Percentiles rank a stretch among this genome's conserved stretches.
These are phyloP conservation scores for Campopleginae sp. DNA, from an alignment of 2,888 invertebrate species.

Conservation along the genomic window DNA sequence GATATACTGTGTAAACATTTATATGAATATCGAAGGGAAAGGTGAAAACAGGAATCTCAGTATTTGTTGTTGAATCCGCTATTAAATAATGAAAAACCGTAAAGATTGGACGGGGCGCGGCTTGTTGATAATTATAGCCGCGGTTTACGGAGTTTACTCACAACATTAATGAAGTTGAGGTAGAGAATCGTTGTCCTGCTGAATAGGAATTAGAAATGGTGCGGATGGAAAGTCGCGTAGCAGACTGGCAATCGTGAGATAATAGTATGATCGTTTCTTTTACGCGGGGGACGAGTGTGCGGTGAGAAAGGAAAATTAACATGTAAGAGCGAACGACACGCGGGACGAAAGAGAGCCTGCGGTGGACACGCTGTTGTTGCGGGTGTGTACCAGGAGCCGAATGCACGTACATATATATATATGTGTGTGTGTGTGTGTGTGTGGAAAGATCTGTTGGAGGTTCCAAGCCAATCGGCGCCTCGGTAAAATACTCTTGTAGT, in stretches of 20 bases:
- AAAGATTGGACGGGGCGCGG: too few species aligned
- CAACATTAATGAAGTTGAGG: neutral
- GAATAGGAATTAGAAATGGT: neutral
- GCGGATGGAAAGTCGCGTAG: constrained; percentile 15
- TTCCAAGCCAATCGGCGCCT: constrained; percentile 78
- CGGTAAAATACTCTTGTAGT: constrained; percentile 55
- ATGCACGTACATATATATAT: constrained; percentile 32
- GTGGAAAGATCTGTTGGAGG: constrained; percentile 51
- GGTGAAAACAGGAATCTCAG: too few species aligned
- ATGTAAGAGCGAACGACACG: constrained; percentile 70
- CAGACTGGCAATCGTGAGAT: constrained; percentile 22
- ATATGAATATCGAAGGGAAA: too few species aligned
- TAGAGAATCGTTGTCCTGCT: neutral
- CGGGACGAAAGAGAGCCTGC: constrained; percentile 58
- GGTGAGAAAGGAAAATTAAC: constrained; percentile 70
- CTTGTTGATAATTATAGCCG: neutral
- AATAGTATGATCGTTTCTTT: constrained; percentile 31
- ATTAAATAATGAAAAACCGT: too few species aligned
- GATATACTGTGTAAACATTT: too few species aligned
- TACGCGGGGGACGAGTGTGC: neutral
- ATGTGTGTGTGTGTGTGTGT: neutral
- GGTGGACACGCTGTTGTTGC: constrained; percentile 57
- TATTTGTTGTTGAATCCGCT: too few species aligned
- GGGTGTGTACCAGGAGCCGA: constrained; percentile 66
- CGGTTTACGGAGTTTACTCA: neutral